Conservation (phyloP, 2,113 vertebrate species). For the Haliaeetus leucogaster region DNA sequence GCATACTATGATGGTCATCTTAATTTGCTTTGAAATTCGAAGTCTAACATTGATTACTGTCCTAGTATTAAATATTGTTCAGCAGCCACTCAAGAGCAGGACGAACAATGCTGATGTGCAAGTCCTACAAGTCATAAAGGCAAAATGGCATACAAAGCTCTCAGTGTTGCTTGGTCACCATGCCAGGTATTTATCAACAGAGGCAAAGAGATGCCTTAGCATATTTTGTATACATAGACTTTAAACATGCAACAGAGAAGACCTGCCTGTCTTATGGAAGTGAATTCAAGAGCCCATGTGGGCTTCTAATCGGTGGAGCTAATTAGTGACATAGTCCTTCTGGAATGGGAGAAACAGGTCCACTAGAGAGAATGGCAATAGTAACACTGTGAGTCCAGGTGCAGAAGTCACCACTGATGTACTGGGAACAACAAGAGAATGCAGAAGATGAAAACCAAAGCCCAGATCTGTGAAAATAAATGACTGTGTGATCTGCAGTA, state of each 20-base stretch:
- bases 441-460: background rate
- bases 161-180: background rate
- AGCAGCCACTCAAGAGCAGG: background rate
- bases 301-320: background rate
- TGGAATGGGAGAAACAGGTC: background rate
- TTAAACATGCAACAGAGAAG: background rate
- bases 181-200: background rate
- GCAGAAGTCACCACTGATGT: background rate
- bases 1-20: background rate
- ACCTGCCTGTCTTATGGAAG: background rate
- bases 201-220: background rate
- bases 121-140: background rate
- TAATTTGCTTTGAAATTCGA: background rate
- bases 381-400: accelerated
- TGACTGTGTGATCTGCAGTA: background rate
- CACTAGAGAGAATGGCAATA: background rate
- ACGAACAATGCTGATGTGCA: background rate
- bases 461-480: background rate
- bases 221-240: background rate
- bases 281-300: background rate
- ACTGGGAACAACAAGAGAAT: background rate
- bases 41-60: background rate
- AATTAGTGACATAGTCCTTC: background rate
- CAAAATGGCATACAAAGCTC: background rate
- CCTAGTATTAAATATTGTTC: background rate